phyloP scores from a whole-genome alignment of 2,797 vertebrate genomes.

The Falco concolor region DNA sequence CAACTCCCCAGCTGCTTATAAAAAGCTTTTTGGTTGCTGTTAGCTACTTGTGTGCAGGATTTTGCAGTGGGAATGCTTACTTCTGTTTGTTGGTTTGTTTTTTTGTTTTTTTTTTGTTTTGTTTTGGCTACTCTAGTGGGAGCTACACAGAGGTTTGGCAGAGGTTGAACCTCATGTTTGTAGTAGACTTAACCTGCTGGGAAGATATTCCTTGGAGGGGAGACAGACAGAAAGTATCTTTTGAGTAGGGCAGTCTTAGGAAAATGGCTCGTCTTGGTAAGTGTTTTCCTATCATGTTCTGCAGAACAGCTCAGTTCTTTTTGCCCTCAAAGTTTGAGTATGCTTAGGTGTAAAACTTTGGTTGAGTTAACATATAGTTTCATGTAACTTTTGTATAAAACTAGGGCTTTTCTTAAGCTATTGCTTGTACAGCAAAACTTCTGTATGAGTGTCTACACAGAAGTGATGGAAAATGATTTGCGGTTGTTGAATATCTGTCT shows the following conservation, averaged over 20 bases:
- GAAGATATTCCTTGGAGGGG: not conserved
- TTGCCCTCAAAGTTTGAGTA: not conserved
- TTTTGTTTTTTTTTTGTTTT: no score
- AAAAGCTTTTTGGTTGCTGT: not conserved
- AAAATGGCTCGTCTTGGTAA: not conserved
- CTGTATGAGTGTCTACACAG: not conserved
- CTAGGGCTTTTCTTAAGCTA: not conserved
- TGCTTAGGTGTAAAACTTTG: not conserved
- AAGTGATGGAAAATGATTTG: not conserved
- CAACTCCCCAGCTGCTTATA: not conserved
- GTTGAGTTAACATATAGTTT: not conserved
- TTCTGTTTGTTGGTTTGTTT: not conserved
- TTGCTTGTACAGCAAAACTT: not conserved
- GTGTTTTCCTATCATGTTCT: not conserved
- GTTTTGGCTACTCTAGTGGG: not conserved
- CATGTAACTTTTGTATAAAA: not conserved
- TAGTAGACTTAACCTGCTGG: not conserved
- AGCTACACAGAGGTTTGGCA: accelerated
- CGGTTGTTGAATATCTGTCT: not conserved
- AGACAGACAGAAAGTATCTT: not conserved
- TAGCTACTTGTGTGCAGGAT: accelerated
- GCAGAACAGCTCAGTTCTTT: not conserved
- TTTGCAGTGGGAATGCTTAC: not conserved
- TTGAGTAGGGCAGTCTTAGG: not conserved
- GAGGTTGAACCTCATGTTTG: not conserved